These are phyloP conservation scores for Pandion haliaetus DNA, from an alignment of 2,113 vertebrate species.

Conservation along the genomic window DNA sequence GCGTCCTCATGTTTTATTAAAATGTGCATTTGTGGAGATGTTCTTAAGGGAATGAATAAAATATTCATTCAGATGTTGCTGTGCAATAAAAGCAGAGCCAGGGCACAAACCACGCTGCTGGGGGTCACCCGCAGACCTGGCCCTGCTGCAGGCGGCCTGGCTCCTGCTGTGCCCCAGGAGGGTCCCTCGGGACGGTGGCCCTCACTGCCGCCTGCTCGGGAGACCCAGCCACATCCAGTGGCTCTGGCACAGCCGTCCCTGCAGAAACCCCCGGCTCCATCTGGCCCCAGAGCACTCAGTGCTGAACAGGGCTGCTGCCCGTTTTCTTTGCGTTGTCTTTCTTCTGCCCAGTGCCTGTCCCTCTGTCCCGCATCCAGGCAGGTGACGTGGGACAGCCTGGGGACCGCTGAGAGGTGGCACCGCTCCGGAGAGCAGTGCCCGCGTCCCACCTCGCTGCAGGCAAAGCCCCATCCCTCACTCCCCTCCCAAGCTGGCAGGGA, in stretches of 20 bases:
- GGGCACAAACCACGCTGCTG: background rate
- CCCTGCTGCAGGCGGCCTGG: background rate
- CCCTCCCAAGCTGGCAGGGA: background rate
- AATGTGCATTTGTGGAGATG: background rate
- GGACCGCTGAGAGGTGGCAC: background rate
- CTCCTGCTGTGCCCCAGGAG: background rate
- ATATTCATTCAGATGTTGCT: background rate
- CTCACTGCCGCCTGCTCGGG: background rate
- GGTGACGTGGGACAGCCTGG: background rate
- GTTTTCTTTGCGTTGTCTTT: background rate
- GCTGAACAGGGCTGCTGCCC: background rate
- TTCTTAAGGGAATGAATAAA: background rate
- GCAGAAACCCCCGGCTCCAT: background rate
- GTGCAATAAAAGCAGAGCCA: background rate
- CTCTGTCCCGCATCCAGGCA: background rate
- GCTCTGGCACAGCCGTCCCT: background rate
- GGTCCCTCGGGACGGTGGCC: background rate
- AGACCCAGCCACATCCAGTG: background rate
- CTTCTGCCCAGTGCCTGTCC: background rate
- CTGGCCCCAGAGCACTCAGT: background rate
- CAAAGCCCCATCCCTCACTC: background rate
- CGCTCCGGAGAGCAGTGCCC: background rate
- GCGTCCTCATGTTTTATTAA: constrained; percentile 38
- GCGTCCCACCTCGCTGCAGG: background rate
- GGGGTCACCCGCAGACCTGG: background rate